Evolutionary conservation across 2,113 vertebrate species (phyloP), one percentile per base, ranked within the genome.

Genomic region (Corythornis vintsioides): DNA sequence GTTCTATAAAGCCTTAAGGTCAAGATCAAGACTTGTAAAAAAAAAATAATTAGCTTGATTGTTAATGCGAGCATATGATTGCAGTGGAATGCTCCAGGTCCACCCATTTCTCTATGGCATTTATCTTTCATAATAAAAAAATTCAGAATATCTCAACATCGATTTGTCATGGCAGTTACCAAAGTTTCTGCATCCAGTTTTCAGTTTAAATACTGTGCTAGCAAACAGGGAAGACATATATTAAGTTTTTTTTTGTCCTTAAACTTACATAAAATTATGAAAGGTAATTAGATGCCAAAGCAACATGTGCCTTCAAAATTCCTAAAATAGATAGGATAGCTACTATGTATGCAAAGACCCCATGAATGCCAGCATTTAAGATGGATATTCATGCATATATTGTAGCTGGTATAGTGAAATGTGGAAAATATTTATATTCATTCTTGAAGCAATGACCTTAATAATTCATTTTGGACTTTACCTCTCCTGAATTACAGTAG

Each of bases 381-480:
- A 77, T 67, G 50, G 38, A 79, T 82, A 43, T 92, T 81, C 43
- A 65, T 65, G 40, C 42, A 45, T 76, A 83, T 84, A 76, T 84
- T 85, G 42, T 84, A 80, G 60, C 26, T 89, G 56, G 77, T 94
- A 72, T 83, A 88, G 48, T 87, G 73, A 93, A 76, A 88, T 90
- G 83, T 91, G 83, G 72, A 95, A 93, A 94, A 91, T 69, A 86
- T 92, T 96, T 88, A 85, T 81, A 87, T 95, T 96, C 29, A 82
- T 95, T 89, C 84, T 94, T 83, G 65, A 95, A 85, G 67, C 76
- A 94, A 94, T 91, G 15, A 57, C 64, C 84, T 93, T 92, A 93
- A 95, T 95, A 86, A 90, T 72, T 96, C 83, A 91, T 90, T 97
- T 59, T 73, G 65, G 31, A 72, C 86, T 96, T 74, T 38, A 90